Evolutionary conservation across 2,797 vertebrate genomes (phyloP).

Genomic region (Heterohyrax brucei): DNA sequence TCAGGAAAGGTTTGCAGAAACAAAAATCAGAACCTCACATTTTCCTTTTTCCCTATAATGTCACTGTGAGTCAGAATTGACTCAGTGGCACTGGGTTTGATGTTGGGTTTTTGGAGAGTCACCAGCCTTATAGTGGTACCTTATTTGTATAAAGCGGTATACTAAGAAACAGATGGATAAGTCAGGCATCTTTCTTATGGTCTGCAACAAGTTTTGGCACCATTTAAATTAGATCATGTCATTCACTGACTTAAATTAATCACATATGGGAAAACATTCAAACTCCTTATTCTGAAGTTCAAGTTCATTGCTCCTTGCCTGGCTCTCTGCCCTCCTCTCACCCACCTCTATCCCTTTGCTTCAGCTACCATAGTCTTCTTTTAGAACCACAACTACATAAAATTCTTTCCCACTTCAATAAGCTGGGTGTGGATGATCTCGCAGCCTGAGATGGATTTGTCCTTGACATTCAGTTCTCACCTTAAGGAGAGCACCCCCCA

Average conservation of each 20-base stretch:
- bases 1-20: not conserved
- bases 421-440: not conserved
- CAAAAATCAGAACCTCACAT: not conserved
- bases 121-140: no score
- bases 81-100: no score
- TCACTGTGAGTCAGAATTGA: no score
- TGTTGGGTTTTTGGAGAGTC: no score
- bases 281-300: not conserved
- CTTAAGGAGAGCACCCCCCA: not conserved
- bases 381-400: not conserved
- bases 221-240: not conserved
- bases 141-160: not conserved
- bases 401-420: not conserved
- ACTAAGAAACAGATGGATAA: not conserved
- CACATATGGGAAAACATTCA: not conserved
- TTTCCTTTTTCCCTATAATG: not conserved
- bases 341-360: no score
- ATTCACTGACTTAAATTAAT: not conserved
- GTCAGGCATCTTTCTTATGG: not conserved
- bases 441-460: not conserved
- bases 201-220: fast-evolving
- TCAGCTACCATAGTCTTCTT: not conserved
- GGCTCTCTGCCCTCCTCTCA: not conserved
- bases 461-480: not conserved
- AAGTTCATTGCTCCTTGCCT: not conserved